Evolutionary conservation across 2,113 vertebrate species (phyloP).

Genomic region (Ctenomys sociabilis): DNA sequence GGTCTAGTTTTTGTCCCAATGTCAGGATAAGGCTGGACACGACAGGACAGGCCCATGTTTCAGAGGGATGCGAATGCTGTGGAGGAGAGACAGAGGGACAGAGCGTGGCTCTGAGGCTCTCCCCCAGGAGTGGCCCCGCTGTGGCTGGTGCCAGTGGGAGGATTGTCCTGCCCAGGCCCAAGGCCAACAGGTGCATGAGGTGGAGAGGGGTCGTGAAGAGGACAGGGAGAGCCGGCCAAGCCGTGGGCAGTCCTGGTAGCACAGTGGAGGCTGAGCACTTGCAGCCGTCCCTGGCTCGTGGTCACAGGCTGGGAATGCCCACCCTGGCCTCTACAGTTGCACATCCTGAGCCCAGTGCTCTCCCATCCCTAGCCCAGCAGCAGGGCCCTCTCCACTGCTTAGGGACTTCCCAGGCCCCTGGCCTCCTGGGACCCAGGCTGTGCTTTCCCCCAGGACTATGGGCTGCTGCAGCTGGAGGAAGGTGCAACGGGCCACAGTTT

Average conservation of each 20-base stretch:
- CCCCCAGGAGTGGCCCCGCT: background rate
- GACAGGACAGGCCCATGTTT: background rate
- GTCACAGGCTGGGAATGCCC: background rate
- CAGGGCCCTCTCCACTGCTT: background rate
- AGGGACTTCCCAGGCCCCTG: background rate
- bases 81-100: background rate
- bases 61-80: background rate
- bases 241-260: background rate
- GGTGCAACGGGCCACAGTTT: conserved; percentile 92
- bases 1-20: background rate
- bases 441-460: conserved; percentile 90
- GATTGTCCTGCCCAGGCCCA: background rate
- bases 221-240: background rate
- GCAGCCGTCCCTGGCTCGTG: background rate
- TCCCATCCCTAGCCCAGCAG: background rate
- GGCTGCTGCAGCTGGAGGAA: conserved; percentile 95
- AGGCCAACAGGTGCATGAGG: background rate
- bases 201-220: background rate
- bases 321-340: background rate
- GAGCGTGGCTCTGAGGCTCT: background rate
- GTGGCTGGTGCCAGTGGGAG: background rate
- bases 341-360: fast-evolving
- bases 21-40: background rate
- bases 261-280: background rate
- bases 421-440: background rate